Evolutionary conservation across 2,888 invertebrate species (phyloP).

Genomic region (Drosophila helvetica): DNA sequence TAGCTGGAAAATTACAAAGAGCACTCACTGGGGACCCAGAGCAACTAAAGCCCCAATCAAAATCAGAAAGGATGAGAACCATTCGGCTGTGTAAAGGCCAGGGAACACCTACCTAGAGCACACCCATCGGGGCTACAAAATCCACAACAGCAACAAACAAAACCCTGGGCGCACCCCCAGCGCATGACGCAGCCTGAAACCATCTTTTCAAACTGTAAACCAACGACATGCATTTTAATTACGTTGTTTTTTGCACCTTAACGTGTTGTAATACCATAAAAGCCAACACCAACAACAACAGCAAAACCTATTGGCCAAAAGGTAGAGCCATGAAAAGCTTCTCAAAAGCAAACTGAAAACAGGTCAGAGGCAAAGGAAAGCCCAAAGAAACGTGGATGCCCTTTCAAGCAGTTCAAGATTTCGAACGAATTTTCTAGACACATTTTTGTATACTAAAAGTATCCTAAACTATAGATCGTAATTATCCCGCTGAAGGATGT

Average conservation of each 20-base stretch:
- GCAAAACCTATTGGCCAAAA: slow-evolving; percentile 9
- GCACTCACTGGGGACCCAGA: slow-evolving; percentile 45
- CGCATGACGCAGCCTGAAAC: slow-evolving; percentile 42
- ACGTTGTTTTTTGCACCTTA: slow-evolving; percentile 69
- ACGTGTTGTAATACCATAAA: slow-evolving; percentile 65
- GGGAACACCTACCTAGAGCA: neutral
- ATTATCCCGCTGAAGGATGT: no score
- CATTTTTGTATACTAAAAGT: neutral
- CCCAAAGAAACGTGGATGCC: neutral
- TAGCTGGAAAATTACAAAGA: slow-evolving; percentile 60
- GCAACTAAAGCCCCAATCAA: slow-evolving; percentile 7
- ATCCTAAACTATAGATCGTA: no score
- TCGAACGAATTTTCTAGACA: neutral
- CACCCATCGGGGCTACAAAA: slow-evolving; percentile 8
- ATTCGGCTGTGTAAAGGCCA: neutral
- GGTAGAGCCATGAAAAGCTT: slow-evolving; percentile 13
- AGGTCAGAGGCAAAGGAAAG: neutral
- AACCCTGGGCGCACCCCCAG: slow-evolving; percentile 31
- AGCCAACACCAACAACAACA: slow-evolving; percentile 23
- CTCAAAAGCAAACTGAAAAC: slow-evolving; percentile 20
- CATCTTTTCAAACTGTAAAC: slow-evolving; percentile 20
- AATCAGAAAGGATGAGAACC: slow-evolving; percentile 25
- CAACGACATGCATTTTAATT: slow-evolving; percentile 59
- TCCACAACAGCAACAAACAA: slow-evolving; percentile 7
- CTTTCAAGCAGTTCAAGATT: neutral